A percentile compares a stretch with the other conserved stretches of the same genome.
Evolutionary conservation across 2,888 invertebrate genomes (phyloP).

Genomic region (Gibbula magus): DNA sequence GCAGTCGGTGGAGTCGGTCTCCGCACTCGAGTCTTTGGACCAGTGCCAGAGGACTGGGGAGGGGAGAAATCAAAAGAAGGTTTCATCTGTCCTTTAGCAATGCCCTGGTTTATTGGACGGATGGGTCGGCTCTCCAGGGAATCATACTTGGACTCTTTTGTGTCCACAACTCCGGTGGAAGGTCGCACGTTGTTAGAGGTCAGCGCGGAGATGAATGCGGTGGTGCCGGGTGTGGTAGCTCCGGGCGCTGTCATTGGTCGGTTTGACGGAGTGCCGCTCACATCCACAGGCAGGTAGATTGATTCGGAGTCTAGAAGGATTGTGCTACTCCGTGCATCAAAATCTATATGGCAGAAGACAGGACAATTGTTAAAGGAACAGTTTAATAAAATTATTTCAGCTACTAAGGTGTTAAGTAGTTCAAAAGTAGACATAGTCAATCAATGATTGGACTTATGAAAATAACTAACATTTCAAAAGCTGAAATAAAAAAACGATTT

Average conservation of each 20-base stretch:
- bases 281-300: constrained; percentile 67
- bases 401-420: too few species aligned
- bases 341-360: constrained; percentile 49
- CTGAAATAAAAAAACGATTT: too few species aligned
- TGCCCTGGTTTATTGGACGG: constrained; percentile 61
- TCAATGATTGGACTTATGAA: too few species aligned
- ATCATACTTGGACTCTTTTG: constrained; percentile 50
- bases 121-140: constrained; percentile 63
- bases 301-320: constrained; percentile 71
- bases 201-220: constrained; percentile 19
- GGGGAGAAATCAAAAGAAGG: constrained; percentile 56
- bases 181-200: constrained; percentile 40
- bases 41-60: constrained; percentile 58
- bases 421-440: too few species aligned
- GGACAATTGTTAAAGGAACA: too few species aligned
- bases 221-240: constrained; percentile 35
- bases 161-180: constrained; percentile 49
- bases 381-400: too few species aligned
- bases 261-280: constrained; percentile 36
- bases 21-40: constrained; percentile 54
- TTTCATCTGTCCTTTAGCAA: constrained; percentile 48
- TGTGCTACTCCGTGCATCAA: constrained; percentile 55
- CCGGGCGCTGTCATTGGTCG: constrained; percentile 60
- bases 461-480: too few species aligned
- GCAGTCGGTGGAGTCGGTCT: constrained; percentile 59